Percentiles rank a stretch among this genome's conserved stretches.
Conservation (phyloP, 1,140 invertebrate species). For the Agraylea sexmaculata region DNA sequence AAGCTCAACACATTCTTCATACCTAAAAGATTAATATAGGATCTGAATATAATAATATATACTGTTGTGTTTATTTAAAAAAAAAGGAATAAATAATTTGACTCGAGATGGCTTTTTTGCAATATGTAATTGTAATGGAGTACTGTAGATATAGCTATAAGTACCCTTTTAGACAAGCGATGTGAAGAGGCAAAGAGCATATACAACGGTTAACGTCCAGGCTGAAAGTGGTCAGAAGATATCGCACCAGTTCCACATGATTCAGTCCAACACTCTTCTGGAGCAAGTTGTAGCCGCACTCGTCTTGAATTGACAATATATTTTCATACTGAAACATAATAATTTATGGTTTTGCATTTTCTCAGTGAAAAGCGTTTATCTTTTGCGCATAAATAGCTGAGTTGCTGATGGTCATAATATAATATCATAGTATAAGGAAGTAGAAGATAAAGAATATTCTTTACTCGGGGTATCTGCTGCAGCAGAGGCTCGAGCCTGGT, state of each 20-base stretch:
- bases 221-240: constrained; percentile 49
- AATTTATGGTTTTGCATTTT: not conserved
- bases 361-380: too few species aligned
- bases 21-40: constrained; percentile 21
- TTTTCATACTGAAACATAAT: constrained; percentile 47
- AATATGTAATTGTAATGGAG: not conserved
- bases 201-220: constrained; percentile 57
- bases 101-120: not conserved
- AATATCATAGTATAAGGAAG: constrained; percentile 1
- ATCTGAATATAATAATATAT: not conserved
- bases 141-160: constrained; percentile 9
- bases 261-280: constrained; percentile 62
- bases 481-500: constrained; percentile 49
- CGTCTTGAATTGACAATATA: constrained; percentile 51
- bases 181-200: constrained; percentile 60
- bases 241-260: constrained; percentile 56
- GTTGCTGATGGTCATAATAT: constrained; percentile 3
- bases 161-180: constrained; percentile 57
- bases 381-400: constrained; percentile 1
- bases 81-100: not conserved
- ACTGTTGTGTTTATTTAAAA: not conserved
- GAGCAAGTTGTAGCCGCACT: constrained; percentile 58
- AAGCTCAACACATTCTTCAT: constrained; percentile 45
- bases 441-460: constrained; percentile 12
- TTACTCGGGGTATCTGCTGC: constrained; percentile 54